Percentiles rank a stretch among this genome's conserved stretches.
Evolutionary conservation across 1,140 invertebrate genomes (phyloP).

Genomic region (Calliopsis andreniformis): DNA sequence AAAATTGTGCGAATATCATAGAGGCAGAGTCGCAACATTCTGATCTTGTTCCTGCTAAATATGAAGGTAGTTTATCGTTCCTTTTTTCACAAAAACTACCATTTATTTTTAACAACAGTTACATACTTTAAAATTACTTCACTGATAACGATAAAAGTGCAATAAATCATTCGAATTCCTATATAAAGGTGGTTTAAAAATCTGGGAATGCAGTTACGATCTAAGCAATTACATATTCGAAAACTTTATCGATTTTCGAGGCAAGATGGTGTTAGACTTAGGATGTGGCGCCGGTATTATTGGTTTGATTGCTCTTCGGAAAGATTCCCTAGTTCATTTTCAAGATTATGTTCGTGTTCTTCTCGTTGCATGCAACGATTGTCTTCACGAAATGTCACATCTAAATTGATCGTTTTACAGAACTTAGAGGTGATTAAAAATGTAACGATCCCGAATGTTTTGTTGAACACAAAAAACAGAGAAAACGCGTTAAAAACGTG

Average conservation of each 20-base stretch:
- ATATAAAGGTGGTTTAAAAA: conserved; percentile 89
- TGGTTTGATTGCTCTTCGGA: conserved; percentile 87
- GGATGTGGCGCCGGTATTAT: conserved; percentile 93
- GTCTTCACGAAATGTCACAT: conserved; percentile 44
- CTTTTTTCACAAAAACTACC: not conserved
- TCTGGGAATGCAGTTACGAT: conserved; percentile 94
- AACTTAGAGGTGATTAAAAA: conserved; percentile 88
- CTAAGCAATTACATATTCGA: conserved; percentile 85
- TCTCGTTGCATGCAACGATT: not conserved
- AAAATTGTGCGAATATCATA: conserved; percentile 78
- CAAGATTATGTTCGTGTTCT: conserved; percentile 92
- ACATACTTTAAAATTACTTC: no score
- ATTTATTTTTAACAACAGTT: not conserved
- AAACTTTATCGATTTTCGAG: conserved; percentile 78
- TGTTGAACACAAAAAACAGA: conserved; percentile 84
- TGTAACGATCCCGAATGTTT: conserved; percentile 90
- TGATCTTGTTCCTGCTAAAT: conserved; percentile 87
- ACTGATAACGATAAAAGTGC: not conserved
- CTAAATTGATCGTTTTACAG: conserved; percentile 81
- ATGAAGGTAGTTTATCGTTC: conserved; percentile 84
- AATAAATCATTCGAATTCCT: conserved; percentile 10
- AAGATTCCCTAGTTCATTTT: conserved; percentile 88
- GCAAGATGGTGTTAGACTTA: conserved; percentile 88
- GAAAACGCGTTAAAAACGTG: conserved; percentile 77
- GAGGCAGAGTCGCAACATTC: conserved; percentile 86